phyloP scores from a whole-genome alignment of 2,113 vertebrate species.

The Platichthys flesus region DNA sequence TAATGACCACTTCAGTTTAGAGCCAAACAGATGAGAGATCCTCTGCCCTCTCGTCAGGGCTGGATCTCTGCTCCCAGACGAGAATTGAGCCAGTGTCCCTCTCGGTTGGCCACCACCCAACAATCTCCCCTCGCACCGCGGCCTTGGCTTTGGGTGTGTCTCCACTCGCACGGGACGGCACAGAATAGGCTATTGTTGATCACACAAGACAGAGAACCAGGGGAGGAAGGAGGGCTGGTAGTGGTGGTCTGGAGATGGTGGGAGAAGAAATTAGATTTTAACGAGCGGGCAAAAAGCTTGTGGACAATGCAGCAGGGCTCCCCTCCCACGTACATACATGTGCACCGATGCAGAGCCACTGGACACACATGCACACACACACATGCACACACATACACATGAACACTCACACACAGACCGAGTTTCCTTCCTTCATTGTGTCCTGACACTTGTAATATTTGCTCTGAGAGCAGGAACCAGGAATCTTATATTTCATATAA shows the following conservation, averaged over 20 bases:
- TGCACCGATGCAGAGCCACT: constrained; percentile 16
- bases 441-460: background rate
- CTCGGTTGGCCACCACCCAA: constrained; percentile 66
- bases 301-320: constrained; percentile 43
- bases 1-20: constrained; percentile 10
- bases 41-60: constrained; percentile 35
- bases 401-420: background rate
- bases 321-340: constrained; percentile 26
- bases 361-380: background rate
- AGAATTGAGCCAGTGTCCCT: constrained; percentile 78
- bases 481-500: too few relatives aligned
- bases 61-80: constrained; percentile 61
- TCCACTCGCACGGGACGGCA: constrained; percentile 70
- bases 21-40: constrained; percentile 36
- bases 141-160: constrained; percentile 81
- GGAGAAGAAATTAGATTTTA: constrained; percentile 57
- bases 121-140: constrained; percentile 66
- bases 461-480: background rate
- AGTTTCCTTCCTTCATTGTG: constrained; percentile 8
- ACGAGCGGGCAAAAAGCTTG: constrained; percentile 35
- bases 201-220: constrained; percentile 65
- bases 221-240: constrained; percentile 44
- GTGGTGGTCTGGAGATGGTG: constrained; percentile 21
- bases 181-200: constrained; percentile 83
- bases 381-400: background rate